Evolutionary conservation across 1,140 invertebrate species (phyloP), one percentile per base, ranked within the genome.

Genomic region (Idris sp.): DNA sequence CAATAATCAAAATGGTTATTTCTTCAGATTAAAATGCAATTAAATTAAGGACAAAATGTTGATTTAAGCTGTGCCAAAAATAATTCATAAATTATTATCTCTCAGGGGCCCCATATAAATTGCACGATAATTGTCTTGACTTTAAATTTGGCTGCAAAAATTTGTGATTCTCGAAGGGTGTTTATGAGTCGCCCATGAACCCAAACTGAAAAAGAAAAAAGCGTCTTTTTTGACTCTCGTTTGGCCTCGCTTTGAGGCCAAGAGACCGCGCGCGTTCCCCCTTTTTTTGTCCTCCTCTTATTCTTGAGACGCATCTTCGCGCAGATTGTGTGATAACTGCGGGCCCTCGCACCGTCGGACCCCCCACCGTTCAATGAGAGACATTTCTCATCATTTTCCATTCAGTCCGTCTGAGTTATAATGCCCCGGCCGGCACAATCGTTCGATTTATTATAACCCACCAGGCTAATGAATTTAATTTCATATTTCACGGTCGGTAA

Each of bases 381-480:
- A 84, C 83, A 86, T 86, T 86, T 86, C 84, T 86, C 84, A 86
- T 85, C 83, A 86, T 86, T 86, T 86, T 83, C 84, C 84, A 86
- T 86, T 86, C 83, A 84, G 68, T 53, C 71, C 53, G 75, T 79
- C 83, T 84, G 84, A 86, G 79, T 86, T 86, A 86, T 86, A 83
- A 83, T n/a, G 78, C 77, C 79, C 62, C 71, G 73, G 56, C 81
- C 79, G 77, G 75, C 78, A 85, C 83, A 82, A 85, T 86, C 84
- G 80, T 85, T 84, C 84, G 81, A 86, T 86, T 86, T 86, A 86
- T 86, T 84, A 83, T 81, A 83, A 84, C 80, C 76, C 83, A 79
- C 78, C 79, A 81, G 78, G 74, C 82, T 86, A 85, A 86, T 85
- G 84, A 86, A 85, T 86, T 85, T 86, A 84, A 86, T 86, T 86